These are phyloP conservation scores for Luperina nickerlii DNA, from an alignment of 2,888 invertebrate genomes.

Conservation along the genomic window DNA sequence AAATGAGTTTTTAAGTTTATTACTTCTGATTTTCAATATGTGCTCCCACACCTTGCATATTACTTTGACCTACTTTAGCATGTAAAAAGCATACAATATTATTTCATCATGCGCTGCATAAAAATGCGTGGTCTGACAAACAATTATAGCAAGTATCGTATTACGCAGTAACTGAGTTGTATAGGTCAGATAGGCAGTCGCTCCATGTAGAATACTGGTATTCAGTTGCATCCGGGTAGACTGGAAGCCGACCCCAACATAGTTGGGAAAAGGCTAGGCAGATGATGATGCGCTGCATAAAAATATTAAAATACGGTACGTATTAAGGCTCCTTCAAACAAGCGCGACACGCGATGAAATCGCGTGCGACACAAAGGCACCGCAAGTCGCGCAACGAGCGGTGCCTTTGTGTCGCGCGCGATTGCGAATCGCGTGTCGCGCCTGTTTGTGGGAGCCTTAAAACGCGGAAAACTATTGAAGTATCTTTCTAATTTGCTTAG, in stretches of 20 bases:
- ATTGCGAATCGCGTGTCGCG: too few species aligned
- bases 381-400: too few species aligned
- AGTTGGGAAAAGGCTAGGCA: neutral
- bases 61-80: constrained; percentile 49
- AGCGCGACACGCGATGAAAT: too few species aligned
- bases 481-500: constrained; percentile 12
- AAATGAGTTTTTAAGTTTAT: constrained; percentile 60
- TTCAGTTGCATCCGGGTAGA: neutral
- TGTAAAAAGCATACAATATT: constrained; percentile 19
- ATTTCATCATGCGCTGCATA: constrained; percentile 11
- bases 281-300: neutral
- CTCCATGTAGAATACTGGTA: neutral
- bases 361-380: too few species aligned
- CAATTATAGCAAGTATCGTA: neutral
- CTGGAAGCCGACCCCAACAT: neutral
- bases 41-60: constrained; percentile 31
- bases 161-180: neutral
- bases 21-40: constrained; percentile 48
- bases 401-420: too few species aligned
- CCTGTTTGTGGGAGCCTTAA: too few species aligned
- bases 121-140: neutral
- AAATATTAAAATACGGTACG: neutral
- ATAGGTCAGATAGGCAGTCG: neutral
- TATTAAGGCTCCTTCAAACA: too few species aligned
- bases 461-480: neutral